Evolutionary conservation across 2,797 vertebrate genomes (phyloP), one percentile per base, ranked within the genome.

Genomic region (Lateolabrax maculatus): DNA sequence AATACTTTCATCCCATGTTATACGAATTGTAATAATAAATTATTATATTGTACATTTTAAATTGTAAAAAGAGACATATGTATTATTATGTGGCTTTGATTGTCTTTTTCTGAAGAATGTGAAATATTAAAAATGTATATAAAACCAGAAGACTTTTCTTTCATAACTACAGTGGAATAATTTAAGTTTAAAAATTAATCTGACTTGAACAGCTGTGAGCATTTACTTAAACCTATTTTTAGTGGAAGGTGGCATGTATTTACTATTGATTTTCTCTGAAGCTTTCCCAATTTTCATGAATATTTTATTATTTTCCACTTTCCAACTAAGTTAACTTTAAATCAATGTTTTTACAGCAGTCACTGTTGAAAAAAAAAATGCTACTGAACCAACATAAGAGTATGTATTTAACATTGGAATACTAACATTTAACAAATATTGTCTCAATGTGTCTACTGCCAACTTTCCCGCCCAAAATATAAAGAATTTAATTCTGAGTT

Each of bases 41-140:
- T 91, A 95, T 94, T 90, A 92, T 90, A 92, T 79, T 95, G 94
- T 95, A 95, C n/a, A 96, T 94, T 94, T 90, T 83, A 79, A 93
- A 94, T 90, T 95, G 94, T 95, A 95, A 91, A 95, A 92, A 77
- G 71, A 79, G 19, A 92, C 68, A 89, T 89, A 80, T 93, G 92
- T 95, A 93, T 88, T 90, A 93, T 89, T 77, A 89, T 85, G 90
- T 94, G 90, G 85, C 85, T 94, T 93, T 94, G 86, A 89, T 93
- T 92, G 92, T 94, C 91, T 90, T 93, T 91, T 94, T 90, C 84
- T 90, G 85, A 92, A 91, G 83, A 89, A 93, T 92, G 90, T 90
- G 83, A 90, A 90, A 93, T 94, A 95, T 94, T 94, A 94, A 95
- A 95, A 89, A 91, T 91, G 89, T 93, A 91, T 85, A 94, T 88